Percentiles rank a stretch among this genome's conserved stretches.
These are phyloP conservation scores for Microtus agrestis DNA, from an alignment of 2,797 vertebrate genomes.

Conservation along the genomic window DNA sequence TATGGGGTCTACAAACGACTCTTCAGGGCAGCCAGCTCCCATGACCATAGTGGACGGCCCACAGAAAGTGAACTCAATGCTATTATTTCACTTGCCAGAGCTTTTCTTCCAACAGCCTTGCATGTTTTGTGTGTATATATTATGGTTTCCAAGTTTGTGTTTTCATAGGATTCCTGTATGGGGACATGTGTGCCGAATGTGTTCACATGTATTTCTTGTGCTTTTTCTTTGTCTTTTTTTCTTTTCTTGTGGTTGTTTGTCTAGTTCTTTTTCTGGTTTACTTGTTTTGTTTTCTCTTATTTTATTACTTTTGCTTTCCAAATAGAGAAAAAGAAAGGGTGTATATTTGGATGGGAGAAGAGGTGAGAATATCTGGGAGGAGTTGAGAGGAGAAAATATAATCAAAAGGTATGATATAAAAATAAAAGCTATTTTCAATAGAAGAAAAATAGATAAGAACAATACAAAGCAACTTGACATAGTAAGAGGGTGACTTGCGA, in stretches of 20 bases:
- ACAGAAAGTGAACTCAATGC: background rate
- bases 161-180: background rate
- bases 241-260: background rate
- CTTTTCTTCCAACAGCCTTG: background rate
- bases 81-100: no score
- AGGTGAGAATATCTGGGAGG: background rate
- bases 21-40: background rate
- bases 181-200: background rate
- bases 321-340: background rate
- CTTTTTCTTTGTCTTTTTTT: background rate
- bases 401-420: background rate
- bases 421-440: background rate
- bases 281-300: background rate
- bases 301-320: background rate
- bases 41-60: rapidly evolving
- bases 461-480: background rate
- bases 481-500: no score
- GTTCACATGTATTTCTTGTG: no score
- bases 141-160: background rate
- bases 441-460: no score
- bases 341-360: no score
- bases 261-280: background rate
- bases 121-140: background rate
- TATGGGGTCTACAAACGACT: background rate
- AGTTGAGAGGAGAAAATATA: background rate